Percentiles rank a stretch among this genome's conserved stretches.
phyloP scores from a whole-genome alignment of 2,113 vertebrate genomes.

The Callorhinus ursinus region DNA sequence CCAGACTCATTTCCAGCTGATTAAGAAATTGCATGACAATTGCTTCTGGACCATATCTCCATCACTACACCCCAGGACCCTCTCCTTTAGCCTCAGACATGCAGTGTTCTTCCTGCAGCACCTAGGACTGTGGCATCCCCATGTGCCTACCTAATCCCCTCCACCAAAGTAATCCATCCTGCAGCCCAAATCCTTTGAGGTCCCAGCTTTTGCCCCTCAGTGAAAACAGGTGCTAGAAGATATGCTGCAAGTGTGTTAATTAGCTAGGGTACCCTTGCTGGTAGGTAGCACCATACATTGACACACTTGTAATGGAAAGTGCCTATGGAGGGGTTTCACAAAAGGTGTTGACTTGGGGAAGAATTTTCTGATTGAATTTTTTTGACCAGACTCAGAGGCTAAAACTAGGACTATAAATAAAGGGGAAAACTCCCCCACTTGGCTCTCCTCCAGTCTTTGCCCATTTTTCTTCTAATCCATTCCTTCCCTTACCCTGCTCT shows the following conservation, averaged over 20 bases:
- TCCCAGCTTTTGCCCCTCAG: not conserved
- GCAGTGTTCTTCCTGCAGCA: not conserved
- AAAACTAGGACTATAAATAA: not conserved
- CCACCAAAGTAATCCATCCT: not conserved
- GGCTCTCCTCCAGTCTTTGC: not conserved
- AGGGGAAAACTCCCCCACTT: rapidly evolving
- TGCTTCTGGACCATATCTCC: not conserved
- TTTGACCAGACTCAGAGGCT: not conserved
- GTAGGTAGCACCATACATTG: not conserved
- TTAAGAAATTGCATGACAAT: not conserved
- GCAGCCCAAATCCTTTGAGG: not conserved
- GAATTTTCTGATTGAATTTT: not conserved
- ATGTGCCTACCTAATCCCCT: rapidly evolving
- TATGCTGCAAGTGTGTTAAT: not conserved
- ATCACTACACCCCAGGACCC: not conserved
- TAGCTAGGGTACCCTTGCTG: not conserved
- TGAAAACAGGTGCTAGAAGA: not conserved
- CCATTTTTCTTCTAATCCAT: not conserved
- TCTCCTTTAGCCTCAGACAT: not conserved
- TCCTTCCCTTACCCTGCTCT: not conserved
- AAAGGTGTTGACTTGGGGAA: not conserved
- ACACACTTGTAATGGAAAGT: not conserved
- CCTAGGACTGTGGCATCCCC: not conserved
- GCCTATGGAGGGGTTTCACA: not conserved
- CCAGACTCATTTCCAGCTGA: not conserved